These are phyloP conservation scores for Lysandra bellargus DNA, from an alignment of 2,888 invertebrate species.

Conservation along the genomic window DNA sequence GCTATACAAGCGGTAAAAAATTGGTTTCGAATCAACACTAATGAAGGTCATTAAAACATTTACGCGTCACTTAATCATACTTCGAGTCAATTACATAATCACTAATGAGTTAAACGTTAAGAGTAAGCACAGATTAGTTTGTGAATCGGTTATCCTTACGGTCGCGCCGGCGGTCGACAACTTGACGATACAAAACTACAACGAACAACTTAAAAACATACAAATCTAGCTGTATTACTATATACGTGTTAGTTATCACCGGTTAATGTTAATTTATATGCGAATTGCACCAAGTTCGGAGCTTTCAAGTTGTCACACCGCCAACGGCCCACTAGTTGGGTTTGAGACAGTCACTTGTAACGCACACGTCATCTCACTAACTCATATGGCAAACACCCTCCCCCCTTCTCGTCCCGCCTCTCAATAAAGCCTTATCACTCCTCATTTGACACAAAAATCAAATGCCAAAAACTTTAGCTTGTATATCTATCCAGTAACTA, in stretches of 20 bases:
- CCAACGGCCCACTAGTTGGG: slow-evolving; percentile 34
- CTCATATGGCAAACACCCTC: slow-evolving; percentile 74
- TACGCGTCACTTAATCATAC: slow-evolving; percentile 60
- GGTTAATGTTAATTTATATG: slow-evolving; percentile 15
- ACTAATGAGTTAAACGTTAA: slow-evolving; percentile 76
- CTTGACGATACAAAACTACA: slow-evolving; percentile 1
- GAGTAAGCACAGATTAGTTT: slow-evolving; percentile 77
- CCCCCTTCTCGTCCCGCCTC: slow-evolving; percentile 44
- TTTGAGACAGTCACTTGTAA: slow-evolving; percentile 63
- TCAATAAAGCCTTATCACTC: not conserved
- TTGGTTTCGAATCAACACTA: slow-evolving; percentile 67
- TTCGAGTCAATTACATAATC: slow-evolving; percentile 75
- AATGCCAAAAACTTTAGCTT: not conserved
- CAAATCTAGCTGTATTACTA: slow-evolving; percentile 26
- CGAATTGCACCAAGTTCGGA: not conserved
- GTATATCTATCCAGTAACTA: not conserved
- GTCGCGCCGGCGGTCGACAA: slow-evolving; percentile 29
- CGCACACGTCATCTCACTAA: slow-evolving; percentile 73
- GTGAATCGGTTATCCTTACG: slow-evolving; percentile 70
- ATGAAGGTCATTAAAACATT: slow-evolving; percentile 65
- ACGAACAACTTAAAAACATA: slow-evolving; percentile 12
- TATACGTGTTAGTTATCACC: not conserved
- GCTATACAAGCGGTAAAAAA: slow-evolving; percentile 78
- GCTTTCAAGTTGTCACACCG: slow-evolving; percentile 33
- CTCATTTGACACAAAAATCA: not conserved